Evolutionary conservation across 2,888 invertebrate species (phyloP).

Genomic region (Sinopyrophorus schimmeli): DNA sequence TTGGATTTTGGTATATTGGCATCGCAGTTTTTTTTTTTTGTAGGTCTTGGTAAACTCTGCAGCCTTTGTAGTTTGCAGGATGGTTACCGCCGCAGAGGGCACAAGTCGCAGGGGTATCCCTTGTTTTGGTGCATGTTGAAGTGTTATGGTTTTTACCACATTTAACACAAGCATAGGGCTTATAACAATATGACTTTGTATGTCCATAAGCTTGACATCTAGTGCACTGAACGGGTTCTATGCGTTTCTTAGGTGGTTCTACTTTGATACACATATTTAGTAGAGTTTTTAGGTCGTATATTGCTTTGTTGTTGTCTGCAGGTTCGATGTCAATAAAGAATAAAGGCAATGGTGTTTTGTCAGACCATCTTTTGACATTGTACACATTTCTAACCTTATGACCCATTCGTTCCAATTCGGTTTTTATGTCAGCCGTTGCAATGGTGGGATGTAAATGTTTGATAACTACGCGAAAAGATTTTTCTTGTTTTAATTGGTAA

Average conservation of each 20-base stretch:
- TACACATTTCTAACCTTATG: conserved; percentile 1
- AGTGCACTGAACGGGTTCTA: conserved; percentile 2
- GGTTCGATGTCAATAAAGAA: neutral
- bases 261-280: conserved; percentile 8
- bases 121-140: neutral
- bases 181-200: conserved; percentile 6
- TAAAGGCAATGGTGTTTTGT: neutral
- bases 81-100: conserved; percentile 2
- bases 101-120: conserved; percentile 1
- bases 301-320: conserved; percentile 2
- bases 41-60: conserved; percentile 1
- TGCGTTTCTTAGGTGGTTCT: conserved; percentile 7
- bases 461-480: conserved; percentile 1
- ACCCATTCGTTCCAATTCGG: neutral
- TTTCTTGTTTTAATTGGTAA: conserved; percentile 4
- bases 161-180: conserved; percentile 1
- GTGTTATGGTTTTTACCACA: conserved; percentile 6
- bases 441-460: conserved; percentile 3
- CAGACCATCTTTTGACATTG: neutral
- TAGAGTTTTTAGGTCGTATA: conserved; percentile 1
- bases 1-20: too few species aligned
- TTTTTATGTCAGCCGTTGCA: neutral
- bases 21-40: neutral
- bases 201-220: conserved; percentile 13
- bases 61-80: conserved; percentile 5